Evolutionary conservation across 2,113 vertebrate species (phyloP).

Genomic region (Chaetura pelagica): DNA sequence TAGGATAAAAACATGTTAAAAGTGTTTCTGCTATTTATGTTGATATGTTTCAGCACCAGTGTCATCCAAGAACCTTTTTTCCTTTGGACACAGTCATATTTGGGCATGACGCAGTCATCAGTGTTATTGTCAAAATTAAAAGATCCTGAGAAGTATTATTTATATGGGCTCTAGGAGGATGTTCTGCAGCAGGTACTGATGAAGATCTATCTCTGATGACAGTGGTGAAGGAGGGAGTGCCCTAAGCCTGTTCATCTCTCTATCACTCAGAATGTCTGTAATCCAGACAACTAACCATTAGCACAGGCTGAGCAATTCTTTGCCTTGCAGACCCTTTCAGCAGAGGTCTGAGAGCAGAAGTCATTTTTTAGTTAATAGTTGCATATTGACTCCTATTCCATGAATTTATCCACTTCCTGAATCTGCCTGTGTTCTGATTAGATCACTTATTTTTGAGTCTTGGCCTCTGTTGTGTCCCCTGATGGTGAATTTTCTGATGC

Average conservation of each 20-base stretch:
- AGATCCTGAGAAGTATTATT: neutral
- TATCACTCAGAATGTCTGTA: neutral
- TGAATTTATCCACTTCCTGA: neutral
- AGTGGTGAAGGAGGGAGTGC: neutral
- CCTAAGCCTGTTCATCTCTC: neutral
- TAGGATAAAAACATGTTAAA: neutral
- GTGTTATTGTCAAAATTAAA: neutral
- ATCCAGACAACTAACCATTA: neutral
- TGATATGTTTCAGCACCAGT: neutral
- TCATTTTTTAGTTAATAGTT: neutral
- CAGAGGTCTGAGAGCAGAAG: neutral
- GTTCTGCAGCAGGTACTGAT: neutral
- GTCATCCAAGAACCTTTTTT: neutral
- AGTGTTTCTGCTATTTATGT: rapidly evolving
- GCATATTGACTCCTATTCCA: neutral
- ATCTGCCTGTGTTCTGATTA: neutral
- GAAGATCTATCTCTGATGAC: neutral
- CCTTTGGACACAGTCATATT: neutral
- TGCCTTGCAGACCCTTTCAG: neutral
- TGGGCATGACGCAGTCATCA: neutral
- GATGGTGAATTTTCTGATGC: neutral
- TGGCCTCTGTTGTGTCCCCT: neutral
- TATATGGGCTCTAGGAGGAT: neutral
- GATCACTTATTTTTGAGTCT: neutral
- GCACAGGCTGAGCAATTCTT: neutral